Evolutionary conservation across 1,140 invertebrate genomes (phyloP).

Genomic region (Musca domestica): DNA sequence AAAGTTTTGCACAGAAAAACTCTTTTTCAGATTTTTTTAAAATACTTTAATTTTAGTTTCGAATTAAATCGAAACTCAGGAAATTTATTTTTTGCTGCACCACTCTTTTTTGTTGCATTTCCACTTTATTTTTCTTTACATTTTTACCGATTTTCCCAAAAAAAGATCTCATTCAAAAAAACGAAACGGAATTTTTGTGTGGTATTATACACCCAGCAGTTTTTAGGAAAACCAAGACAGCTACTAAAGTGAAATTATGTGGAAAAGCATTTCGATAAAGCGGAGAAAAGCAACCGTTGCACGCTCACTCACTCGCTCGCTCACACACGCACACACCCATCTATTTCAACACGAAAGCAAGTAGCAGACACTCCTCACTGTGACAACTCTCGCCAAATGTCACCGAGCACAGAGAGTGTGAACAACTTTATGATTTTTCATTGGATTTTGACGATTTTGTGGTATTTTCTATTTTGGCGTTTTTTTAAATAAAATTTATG

Average conservation of each 20-base stretch:
- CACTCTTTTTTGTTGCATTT: not conserved
- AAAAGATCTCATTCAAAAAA: too few relatives aligned
- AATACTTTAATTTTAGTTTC: slow-evolving; percentile 1
- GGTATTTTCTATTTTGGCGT: too few relatives aligned
- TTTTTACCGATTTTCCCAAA: too few relatives aligned
- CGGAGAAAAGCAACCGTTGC: not conserved
- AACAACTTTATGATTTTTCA: too few relatives aligned
- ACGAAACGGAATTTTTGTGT: too few relatives aligned
- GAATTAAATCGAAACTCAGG: not conserved
- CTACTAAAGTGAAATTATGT: slow-evolving; percentile 10
- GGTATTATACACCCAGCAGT: slow-evolving; percentile 3
- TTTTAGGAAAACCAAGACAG: slow-evolving; percentile 14
- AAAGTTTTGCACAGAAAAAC: not conserved
- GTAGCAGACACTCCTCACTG: not conserved
- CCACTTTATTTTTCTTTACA: not conserved
- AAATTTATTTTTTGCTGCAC: not conserved
- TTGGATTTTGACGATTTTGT: too few relatives aligned
- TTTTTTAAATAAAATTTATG: too few relatives aligned
- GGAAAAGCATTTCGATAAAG: not conserved
- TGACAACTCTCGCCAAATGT: not conserved
- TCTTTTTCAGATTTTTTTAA: not conserved
- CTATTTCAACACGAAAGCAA: not conserved
- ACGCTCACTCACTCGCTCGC: too few relatives aligned
- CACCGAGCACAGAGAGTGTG: not conserved
- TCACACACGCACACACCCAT: too few relatives aligned